These are phyloP conservation scores for Ylistrum balloti DNA, from an alignment of 1,140 invertebrate genomes.

Conservation along the genomic window DNA sequence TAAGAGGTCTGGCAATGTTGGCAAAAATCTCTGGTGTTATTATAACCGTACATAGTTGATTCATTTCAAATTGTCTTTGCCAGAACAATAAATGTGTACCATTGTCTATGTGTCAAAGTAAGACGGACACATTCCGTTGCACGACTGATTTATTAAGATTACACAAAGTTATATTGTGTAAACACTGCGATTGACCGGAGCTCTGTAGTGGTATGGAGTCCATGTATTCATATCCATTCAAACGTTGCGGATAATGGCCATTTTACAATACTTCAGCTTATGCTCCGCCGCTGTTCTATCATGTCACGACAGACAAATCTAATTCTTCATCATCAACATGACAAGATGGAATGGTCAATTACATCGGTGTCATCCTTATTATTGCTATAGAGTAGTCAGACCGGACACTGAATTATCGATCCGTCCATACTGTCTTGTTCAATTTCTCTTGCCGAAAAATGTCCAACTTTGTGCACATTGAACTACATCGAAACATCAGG, in stretches of 20 bases:
- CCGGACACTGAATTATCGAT: not conserved
- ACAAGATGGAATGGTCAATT: not conserved
- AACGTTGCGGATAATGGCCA: too few relatives aligned
- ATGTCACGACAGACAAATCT: not conserved
- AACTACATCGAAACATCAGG: not conserved
- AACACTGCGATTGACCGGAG: not conserved
- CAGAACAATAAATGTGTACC: not conserved
- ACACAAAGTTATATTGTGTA: not conserved
- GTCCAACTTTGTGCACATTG: not conserved
- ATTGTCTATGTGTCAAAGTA: not conserved
- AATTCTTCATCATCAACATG: constrained; percentile 12
- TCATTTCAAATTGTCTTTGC: not conserved
- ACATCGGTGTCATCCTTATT: not conserved
- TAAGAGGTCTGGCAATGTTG: not conserved
- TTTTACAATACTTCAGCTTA: too few relatives aligned
- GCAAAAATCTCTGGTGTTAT: not conserved
- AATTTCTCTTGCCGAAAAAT: not conserved
- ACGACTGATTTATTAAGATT: not conserved
- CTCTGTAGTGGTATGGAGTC: not conserved
- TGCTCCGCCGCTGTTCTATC: not conserved
- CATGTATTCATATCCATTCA: too few relatives aligned
- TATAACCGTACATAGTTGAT: not conserved
- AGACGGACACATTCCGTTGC: not conserved
- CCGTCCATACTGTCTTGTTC: not conserved
- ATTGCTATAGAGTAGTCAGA: not conserved